phyloP scores from a whole-genome alignment of 2,113 vertebrate species.

The Passer montanus region DNA sequence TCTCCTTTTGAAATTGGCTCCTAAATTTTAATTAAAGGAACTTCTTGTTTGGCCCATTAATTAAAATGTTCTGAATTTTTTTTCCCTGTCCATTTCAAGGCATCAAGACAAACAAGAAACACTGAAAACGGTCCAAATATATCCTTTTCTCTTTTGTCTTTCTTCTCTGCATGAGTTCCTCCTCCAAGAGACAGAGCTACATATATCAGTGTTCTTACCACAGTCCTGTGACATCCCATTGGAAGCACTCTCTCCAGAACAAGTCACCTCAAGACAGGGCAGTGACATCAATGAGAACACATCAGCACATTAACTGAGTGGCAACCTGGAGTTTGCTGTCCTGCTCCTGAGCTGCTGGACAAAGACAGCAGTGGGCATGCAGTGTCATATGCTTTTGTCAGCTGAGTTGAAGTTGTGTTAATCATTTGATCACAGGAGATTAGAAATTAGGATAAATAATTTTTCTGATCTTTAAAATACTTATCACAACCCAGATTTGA shows the following conservation, averaged over 20 bases:
- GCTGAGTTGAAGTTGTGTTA: background rate
- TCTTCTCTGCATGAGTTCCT: background rate
- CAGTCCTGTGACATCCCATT: background rate
- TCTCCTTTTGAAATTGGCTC: slow-evolving; percentile 20
- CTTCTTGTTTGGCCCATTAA: slow-evolving; percentile 63
- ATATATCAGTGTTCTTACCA: background rate
- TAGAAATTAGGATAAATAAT: background rate
- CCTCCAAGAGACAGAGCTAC: background rate
- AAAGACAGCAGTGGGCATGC: background rate
- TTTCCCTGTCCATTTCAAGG: slow-evolving; percentile 25
- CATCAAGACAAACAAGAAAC: slow-evolving; percentile 44
- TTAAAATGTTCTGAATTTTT: slow-evolving; percentile 53
- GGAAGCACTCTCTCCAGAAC: background rate
- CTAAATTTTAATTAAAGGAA: slow-evolving; percentile 74
- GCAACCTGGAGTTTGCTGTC: background rate
- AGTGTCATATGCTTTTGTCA: background rate
- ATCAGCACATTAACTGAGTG: background rate
- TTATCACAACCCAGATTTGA: background rate
- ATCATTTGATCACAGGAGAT: background rate
- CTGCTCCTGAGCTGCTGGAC: background rate
- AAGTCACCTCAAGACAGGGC: background rate
- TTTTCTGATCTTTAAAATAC: background rate
- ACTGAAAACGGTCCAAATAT: background rate
- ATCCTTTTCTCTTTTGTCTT: background rate
- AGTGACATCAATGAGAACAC: background rate